Evolutionary conservation across 1,140 invertebrate species (phyloP).

Genomic region (Philopotamus ludificatus): DNA sequence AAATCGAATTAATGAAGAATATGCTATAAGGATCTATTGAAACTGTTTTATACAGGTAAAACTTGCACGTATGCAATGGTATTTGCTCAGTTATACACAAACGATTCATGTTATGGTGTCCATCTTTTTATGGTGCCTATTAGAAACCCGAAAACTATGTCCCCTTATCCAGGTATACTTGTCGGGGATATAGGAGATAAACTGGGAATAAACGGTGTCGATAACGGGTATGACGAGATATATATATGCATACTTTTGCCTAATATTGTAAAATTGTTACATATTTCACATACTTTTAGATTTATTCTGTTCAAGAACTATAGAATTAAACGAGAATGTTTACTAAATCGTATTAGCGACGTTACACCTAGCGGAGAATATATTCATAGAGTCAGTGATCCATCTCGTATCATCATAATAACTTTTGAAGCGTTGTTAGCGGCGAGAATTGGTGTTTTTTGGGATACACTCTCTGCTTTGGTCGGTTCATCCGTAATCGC

Average conservation of each 20-base stretch:
- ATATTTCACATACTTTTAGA: too few relatives aligned
- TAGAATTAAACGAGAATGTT: slow-evolving; percentile 69
- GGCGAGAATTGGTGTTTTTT: slow-evolving; percentile 47
- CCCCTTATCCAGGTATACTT: slow-evolving; percentile 66
- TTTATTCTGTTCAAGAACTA: slow-evolving; percentile 86
- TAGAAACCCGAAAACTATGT: slow-evolving; percentile 64
- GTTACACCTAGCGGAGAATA: slow-evolving; percentile 84
- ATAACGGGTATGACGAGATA: slow-evolving; percentile 83
- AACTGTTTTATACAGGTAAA: slow-evolving; percentile 62
- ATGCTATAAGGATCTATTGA: too few relatives aligned
- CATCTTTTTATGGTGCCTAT: slow-evolving; percentile 75
- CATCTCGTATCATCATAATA: slow-evolving; percentile 74
- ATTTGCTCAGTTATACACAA: slow-evolving; percentile 81
- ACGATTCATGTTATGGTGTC: slow-evolving; percentile 71
- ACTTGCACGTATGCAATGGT: slow-evolving; percentile 81
- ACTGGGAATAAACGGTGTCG: slow-evolving; percentile 72
- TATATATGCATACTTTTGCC: too few relatives aligned
- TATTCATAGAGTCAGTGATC: slow-evolving; percentile 68
- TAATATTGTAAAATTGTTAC: too few relatives aligned
- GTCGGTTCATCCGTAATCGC: slow-evolving; percentile 74
- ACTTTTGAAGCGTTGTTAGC: slow-evolving; percentile 79
- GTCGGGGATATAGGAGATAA: slow-evolving; percentile 78
- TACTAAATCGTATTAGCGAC: slow-evolving; percentile 84
- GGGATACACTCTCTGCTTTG: slow-evolving; percentile 61
- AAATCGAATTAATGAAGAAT: too few relatives aligned